Conservation (phyloP, 2,888 invertebrate species). For the Dolichopus griseipennis region DNA sequence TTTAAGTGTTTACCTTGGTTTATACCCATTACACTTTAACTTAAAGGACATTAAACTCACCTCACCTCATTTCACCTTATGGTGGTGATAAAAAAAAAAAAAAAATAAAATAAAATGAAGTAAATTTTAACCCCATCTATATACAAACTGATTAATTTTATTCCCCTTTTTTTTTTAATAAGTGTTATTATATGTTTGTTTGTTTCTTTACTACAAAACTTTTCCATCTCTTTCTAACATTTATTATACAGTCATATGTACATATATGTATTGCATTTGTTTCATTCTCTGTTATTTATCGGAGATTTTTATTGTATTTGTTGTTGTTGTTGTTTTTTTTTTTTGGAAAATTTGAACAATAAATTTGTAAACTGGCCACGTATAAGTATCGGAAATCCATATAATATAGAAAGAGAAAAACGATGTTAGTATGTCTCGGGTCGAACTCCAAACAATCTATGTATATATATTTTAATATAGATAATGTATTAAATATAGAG, state of each 20-base stretch:
- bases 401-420: not conserved
- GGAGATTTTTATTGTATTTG: not conserved
- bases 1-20: not conserved
- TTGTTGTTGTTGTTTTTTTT: not conserved
- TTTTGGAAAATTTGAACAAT: not conserved
- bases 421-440: too few relatives aligned
- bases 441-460: too few relatives aligned
- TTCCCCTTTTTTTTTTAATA: not conserved
- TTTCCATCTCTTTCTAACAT: too few relatives aligned
- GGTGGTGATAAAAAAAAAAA: too few relatives aligned
- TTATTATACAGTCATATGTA: not conserved
- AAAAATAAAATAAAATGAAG: not conserved
- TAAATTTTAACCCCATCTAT: not conserved
- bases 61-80: not conserved
- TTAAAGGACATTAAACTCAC: not conserved
- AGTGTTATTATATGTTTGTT: not conserved
- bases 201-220: not conserved
- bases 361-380: conserved; percentile 2
- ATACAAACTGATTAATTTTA: not conserved
- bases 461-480: too few relatives aligned
- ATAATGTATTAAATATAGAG: too few relatives aligned
- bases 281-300: not conserved
- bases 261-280: not conserved
- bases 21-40: not conserved
- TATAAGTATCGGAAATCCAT: conserved; percentile 6